These are phyloP conservation scores for Scaeva pyrastri DNA, from an alignment of 2,888 invertebrate genomes.

Conservation along the genomic window DNA sequence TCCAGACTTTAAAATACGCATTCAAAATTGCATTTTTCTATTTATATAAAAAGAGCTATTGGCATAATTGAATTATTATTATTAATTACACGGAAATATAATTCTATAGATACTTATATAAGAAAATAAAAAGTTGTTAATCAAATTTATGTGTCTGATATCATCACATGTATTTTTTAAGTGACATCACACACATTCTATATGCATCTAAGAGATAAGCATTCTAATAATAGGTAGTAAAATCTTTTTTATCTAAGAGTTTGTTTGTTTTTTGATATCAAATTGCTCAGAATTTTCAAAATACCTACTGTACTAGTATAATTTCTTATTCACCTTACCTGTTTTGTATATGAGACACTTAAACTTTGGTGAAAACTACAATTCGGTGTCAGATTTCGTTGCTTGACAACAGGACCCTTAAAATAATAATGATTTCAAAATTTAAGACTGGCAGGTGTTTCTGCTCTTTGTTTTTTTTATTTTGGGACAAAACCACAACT, in stretches of 20 bases:
- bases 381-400: no score
- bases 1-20: conserved; percentile 21
- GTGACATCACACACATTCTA: conserved; percentile 61
- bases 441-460: no score
- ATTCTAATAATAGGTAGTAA: conserved; percentile 5
- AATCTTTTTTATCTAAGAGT: conserved; percentile 3
- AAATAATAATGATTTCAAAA: no score
- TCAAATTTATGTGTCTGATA: conserved; percentile 57
- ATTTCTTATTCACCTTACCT: no score
- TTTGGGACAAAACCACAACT: not conserved
- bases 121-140: conserved; percentile 47
- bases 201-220: conserved; percentile 9
- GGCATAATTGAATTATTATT: conserved; percentile 36
- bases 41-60: conserved; percentile 1
- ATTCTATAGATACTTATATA: no score
- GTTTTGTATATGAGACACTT: no score
- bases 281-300: not conserved
- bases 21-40: conserved; percentile 25
- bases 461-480: not conserved
- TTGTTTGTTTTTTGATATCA: conserved; percentile 2
- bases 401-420: no score
- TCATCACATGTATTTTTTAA: conserved; percentile 40
- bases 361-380: no score
- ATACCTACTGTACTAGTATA: not conserved
- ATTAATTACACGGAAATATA: conserved; percentile 50